phyloP scores from a whole-genome alignment of 2,888 invertebrate species.

The Microctonus brassicae region DNA sequence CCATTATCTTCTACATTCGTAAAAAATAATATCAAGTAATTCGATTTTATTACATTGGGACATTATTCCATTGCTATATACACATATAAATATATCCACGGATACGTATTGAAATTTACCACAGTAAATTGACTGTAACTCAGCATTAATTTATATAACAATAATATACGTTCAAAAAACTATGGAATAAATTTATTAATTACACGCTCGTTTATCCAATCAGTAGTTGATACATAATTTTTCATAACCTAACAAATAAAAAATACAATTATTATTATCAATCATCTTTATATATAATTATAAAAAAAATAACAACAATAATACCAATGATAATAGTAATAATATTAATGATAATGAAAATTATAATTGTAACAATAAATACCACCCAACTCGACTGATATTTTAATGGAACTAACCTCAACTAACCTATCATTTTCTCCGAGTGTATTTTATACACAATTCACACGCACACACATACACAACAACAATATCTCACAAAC shows the following conservation, averaged over 20 bases:
- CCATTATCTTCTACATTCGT: no score
- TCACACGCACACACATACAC: no score
- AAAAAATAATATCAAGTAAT: not conserved
- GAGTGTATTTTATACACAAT: no score
- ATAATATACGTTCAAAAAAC: no score
- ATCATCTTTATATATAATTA: no score
- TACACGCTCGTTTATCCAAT: no score
- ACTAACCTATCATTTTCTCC: not conserved
- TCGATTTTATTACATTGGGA: not conserved
- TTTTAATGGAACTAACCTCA: not conserved
- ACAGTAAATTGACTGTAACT: not conserved
- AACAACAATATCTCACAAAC: not conserved
- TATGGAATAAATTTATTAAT: no score
- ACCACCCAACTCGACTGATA: not conserved
- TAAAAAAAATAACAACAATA: no score
- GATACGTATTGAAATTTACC: not conserved
- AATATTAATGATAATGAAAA: not conserved
- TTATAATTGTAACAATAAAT: not conserved
- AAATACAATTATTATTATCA: no score
- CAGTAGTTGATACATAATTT: no score
- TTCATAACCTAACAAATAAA: no score
- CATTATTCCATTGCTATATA: not conserved
- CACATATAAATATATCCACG: not conserved
- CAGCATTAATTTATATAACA: not conserved
- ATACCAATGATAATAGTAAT: no score